A percentile compares a stretch with the other conserved stretches of the same genome.
Conservation (phyloP, 2,113 vertebrate genomes). For the Nettapus auritus region DNA sequence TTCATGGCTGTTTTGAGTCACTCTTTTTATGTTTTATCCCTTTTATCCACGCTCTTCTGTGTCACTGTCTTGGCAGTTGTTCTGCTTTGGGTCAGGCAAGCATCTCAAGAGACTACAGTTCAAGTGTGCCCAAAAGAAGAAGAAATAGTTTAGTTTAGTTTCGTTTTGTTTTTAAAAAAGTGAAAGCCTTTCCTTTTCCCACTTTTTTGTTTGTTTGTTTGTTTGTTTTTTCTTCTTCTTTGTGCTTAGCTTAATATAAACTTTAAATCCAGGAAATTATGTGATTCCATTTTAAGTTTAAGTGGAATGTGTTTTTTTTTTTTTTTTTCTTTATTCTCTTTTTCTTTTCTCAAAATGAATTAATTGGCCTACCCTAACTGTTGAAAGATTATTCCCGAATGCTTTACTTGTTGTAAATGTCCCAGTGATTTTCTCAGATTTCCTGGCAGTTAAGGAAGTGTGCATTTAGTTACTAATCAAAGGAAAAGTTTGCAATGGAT, state of each 20-base stretch:
- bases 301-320: background rate
- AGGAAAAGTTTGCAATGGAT: background rate
- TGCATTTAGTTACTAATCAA: conserved; percentile 11
- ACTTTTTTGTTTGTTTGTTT: background rate
- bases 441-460: background rate
- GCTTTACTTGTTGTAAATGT: background rate
- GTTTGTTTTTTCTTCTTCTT: background rate
- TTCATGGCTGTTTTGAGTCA: conserved; percentile 62
- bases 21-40: conserved; percentile 55
- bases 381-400: background rate
- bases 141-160: no score
- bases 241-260: background rate
- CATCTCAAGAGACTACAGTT: conserved; percentile 8
- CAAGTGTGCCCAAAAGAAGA: background rate
- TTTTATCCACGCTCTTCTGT: conserved; percentile 57
- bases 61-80: conserved; percentile 62
- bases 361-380: background rate
- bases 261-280: background rate
- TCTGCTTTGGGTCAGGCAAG: conserved; percentile 39
- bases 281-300: background rate
- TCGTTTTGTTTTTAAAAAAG: background rate
- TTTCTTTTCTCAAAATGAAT: background rate
- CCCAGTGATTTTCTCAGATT: background rate
- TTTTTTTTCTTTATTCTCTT: no score
- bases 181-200: background rate